Percentiles rank a stretch among this genome's conserved stretches.
These are phyloP conservation scores for Erethizon dorsatum DNA, from an alignment of 2,797 vertebrate species.

Conservation along the genomic window DNA sequence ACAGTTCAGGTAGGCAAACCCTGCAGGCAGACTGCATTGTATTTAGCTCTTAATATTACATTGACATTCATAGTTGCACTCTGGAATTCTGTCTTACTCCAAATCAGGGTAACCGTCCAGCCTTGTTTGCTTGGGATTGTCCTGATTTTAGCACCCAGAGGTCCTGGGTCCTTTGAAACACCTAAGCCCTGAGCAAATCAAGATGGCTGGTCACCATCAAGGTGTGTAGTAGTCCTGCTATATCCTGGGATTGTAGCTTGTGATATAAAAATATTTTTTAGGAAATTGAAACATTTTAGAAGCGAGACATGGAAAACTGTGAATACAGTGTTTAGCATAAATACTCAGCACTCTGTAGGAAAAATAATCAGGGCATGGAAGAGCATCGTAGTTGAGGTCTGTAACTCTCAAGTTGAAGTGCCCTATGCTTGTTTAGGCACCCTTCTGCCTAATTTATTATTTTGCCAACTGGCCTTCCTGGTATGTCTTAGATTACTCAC, in stretches of 20 bases:
- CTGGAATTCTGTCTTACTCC: neutral
- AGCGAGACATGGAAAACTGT: neutral
- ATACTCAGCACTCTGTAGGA: neutral
- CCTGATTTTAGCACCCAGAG: neutral
- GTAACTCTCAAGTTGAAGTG: neutral
- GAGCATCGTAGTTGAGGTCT: neutral
- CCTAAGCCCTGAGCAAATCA: neutral
- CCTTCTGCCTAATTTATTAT: slow-evolving; percentile 13
- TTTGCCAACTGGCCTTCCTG: neutral
- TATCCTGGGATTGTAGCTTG: neutral
- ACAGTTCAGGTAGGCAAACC: neutral
- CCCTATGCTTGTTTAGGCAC: neutral
- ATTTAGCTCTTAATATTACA: neutral
- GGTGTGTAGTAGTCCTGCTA: neutral
- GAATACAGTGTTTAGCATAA: neutral
- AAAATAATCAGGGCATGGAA: neutral
- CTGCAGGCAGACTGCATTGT: neutral
- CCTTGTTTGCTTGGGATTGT: neutral
- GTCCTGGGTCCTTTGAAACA: neutral
- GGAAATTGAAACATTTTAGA: neutral
- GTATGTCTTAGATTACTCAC: neutral
- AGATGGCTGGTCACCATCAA: neutral
- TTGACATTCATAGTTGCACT: neutral
- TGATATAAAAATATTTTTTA: neutral
- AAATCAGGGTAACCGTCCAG: neutral